Percentiles rank a stretch among this genome's conserved stretches.
Evolutionary conservation across 2,888 invertebrate genomes (phyloP).

Genomic region (Kuschelorhynchus macadamiae): DNA sequence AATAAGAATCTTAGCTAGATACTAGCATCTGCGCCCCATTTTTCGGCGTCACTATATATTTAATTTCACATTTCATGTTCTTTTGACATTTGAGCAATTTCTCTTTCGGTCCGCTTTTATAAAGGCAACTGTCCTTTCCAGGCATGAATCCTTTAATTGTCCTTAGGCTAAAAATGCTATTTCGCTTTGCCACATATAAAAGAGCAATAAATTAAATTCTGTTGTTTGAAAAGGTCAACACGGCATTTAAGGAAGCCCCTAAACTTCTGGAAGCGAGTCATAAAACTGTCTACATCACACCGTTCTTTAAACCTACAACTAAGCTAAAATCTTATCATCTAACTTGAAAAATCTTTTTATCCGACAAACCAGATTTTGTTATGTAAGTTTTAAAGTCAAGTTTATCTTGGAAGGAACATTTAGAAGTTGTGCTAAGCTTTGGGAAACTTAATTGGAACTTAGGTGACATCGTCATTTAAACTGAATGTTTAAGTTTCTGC

Average conservation of each 20-base stretch:
- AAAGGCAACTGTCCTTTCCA: too few relatives aligned
- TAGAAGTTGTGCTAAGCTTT: slow-evolving; percentile 32
- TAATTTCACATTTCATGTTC: not conserved
- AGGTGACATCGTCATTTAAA: slow-evolving; percentile 40
- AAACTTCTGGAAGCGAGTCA: slow-evolving; percentile 10
- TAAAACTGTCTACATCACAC: slow-evolving; percentile 18
- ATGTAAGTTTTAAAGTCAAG: slow-evolving; percentile 30
- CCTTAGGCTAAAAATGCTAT: too few relatives aligned
- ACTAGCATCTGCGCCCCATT: too few relatives aligned
- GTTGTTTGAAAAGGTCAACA: slow-evolving; percentile 7
- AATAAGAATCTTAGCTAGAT: too few relatives aligned
- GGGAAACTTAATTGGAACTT: slow-evolving; percentile 30
- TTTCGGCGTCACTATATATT: not conserved
- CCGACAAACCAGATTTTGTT: slow-evolving; percentile 37
- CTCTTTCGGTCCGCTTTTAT: too few relatives aligned
- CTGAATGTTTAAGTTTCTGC: slow-evolving; percentile 34
- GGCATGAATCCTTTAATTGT: too few relatives aligned
- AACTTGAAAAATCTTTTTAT: slow-evolving; percentile 38
- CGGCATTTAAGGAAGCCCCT: slow-evolving; percentile 1
- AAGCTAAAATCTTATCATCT: slow-evolving; percentile 31
- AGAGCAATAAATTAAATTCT: slow-evolving; percentile 7
- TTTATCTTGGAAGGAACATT: slow-evolving; percentile 37
- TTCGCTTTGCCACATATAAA: too few relatives aligned
- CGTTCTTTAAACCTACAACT: slow-evolving; percentile 19
- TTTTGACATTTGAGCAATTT: too few relatives aligned